Conservation (phyloP, 2,113 vertebrate species). For the Entelurus aequoreus region DNA sequence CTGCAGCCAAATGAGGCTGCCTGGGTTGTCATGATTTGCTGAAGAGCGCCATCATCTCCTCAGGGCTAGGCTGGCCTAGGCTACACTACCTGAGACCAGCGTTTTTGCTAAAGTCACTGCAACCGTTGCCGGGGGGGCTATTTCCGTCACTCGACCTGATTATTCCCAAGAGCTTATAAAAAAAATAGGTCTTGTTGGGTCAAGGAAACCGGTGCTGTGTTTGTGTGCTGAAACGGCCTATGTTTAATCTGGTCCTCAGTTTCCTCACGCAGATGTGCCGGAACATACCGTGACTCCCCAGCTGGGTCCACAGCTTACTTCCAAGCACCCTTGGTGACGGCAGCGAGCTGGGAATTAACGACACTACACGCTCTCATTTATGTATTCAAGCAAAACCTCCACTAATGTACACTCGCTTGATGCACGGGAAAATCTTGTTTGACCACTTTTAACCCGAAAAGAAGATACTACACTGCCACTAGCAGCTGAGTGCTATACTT, state of each 20-base stretch:
- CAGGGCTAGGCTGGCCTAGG: conserved; percentile 32
- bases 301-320: conserved; percentile 31
- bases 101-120: conserved; percentile 11
- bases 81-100: conserved; percentile 20
- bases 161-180: conserved; percentile 25
- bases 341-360: conserved; percentile 39
- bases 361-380: conserved; percentile 19
- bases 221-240: not conserved
- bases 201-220: conserved; percentile 5
- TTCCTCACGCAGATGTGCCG: conserved; percentile 35
- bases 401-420: conserved; percentile 1
- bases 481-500: conserved; percentile 11
- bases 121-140: conserved; percentile 1
- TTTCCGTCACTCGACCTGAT: conserved; percentile 28
- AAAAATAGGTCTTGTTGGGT: conserved; percentile 23
- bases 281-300: conserved; percentile 27
- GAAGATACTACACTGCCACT: not conserved
- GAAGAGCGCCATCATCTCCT: conserved; percentile 42
- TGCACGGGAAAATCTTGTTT: conserved; percentile 13
- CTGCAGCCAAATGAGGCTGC: conserved; percentile 54
- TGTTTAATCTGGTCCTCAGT: conserved; percentile 41
- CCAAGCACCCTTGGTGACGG: conserved; percentile 20
- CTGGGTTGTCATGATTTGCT: conserved; percentile 38
- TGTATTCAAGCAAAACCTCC: conserved; percentile 3
- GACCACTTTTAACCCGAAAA: conserved; percentile 24